phyloP scores from a whole-genome alignment of 2,797 vertebrate genomes.

The Todus mexicanus region DNA sequence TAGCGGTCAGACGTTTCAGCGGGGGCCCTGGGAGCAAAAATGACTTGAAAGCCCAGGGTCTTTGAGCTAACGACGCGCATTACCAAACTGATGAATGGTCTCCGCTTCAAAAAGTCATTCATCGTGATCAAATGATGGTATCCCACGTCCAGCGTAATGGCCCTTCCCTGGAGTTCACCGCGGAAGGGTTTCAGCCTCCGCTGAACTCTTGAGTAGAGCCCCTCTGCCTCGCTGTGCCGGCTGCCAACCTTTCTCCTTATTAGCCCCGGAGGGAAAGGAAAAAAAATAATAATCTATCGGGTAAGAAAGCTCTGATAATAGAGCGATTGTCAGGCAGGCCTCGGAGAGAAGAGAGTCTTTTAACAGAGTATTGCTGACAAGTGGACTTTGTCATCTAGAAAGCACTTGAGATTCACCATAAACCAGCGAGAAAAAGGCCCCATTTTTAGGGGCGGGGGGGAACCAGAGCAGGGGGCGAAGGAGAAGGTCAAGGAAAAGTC shows the following conservation, averaged over 20 bases:
- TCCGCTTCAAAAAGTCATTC: slow-evolving; percentile 31
- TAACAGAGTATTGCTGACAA: slow-evolving; percentile 53
- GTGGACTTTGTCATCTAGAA: slow-evolving; percentile 55
- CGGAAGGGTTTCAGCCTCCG: background rate
- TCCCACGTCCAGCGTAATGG: background rate
- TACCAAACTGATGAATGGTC: slow-evolving; percentile 17
- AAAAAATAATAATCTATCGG: background rate
- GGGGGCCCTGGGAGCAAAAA: slow-evolving; percentile 3
- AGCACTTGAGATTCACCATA: background rate
- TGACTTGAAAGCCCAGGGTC: background rate
- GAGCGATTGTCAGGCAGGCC: slow-evolving; percentile 52
- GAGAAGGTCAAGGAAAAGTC: slow-evolving; percentile 13
- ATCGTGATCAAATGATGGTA: background rate
- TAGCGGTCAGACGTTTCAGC: background rate
- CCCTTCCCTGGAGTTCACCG: background rate
- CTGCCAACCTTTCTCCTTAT: slow-evolving; percentile 39
- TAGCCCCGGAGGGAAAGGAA: slow-evolving; percentile 9
- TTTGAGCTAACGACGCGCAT: slow-evolving; percentile 2
- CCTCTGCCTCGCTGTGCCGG: background rate
- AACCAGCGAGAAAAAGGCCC: background rate
- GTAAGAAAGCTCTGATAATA: slow-evolving; percentile 41
- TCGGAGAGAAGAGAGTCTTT: background rate
- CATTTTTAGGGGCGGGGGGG: background rate
- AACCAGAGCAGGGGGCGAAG: background rate
- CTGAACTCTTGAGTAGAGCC: background rate